Evolutionary conservation across 2,797 vertebrate species (phyloP), one percentile per base, ranked within the genome.

Genomic region (Pangasius mekongensis): DNA sequence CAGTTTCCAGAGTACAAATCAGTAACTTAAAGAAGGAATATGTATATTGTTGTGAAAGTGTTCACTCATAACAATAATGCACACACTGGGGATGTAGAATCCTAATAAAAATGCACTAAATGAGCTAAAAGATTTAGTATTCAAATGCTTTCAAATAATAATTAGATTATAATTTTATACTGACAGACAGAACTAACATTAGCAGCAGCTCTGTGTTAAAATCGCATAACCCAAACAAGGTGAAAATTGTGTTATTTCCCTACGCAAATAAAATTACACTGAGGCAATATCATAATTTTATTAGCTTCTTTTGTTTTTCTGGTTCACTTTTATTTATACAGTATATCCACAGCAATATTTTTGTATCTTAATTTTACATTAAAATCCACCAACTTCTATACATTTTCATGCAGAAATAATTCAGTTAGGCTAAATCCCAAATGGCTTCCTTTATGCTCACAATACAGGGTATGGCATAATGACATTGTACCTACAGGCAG

Each of bases 211-310:
- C 43, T 22, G 62, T 30, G 39, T 83, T 66, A 20, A 67, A 52
- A 52, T 67, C 3, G 24, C 43, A 69, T 52, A 84, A 69, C 18
- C 43, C n/a, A 24, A 10, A 3, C 47, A 69, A 20, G n/a, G 8
- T 69, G 47, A 33, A 83, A 84, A 49, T 24, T 13, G 56, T 64
- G 82, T 84, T 33, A 84, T 84, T 84, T 84, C 62, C 83, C n/a
- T 84, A 30, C 10, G 13, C 43, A 84, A 84, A 84, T 67, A 69
- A 24, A 52, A 84, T 54, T 33, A 69, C 47, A 69, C 18, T 54
- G 47, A 54, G n/a, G 30, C 83, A 84, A 54, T 84, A 71, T 54
- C 30, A 54, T 22, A 54, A 52, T 36, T 84, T 11, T 14, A 54
- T 84, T 84, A 36, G 43, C 20, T 33, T 67, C 27, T 9, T 64